Evolutionary conservation across 2,797 vertebrate species (phyloP).

Genomic region (Hipposideros larvatus): DNA sequence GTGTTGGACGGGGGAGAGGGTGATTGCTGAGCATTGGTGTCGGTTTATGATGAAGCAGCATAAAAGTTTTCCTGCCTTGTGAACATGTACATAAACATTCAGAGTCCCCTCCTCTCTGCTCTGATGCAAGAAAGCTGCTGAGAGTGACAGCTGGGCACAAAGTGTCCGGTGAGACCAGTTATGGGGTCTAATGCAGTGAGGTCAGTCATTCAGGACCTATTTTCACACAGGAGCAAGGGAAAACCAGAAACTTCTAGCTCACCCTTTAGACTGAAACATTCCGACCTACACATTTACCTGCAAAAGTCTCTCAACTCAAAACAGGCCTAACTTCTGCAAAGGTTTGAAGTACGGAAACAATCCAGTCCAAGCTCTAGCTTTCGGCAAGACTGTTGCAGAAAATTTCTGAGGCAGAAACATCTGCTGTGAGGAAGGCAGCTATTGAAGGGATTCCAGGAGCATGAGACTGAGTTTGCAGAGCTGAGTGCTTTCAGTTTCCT

Average conservation of each 20-base stretch:
- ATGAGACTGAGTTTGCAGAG: conserved; percentile 79
- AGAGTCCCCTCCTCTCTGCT: conserved; percentile 37
- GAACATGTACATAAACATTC: conserved; percentile 47
- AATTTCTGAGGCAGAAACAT: conserved; percentile 77
- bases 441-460: conserved; percentile 83
- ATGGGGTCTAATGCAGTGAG: conserved; percentile 77
- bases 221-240: conserved; percentile 68
- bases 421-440: conserved; percentile 86
- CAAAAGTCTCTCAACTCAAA: conserved; percentile 64
- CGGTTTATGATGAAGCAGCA: conserved; percentile 68
- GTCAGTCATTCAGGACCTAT: conserved; percentile 70
- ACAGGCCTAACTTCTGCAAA: conserved; percentile 66
- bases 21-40: conserved; percentile 70
- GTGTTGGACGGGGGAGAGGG: conserved; percentile 5
- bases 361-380: conserved; percentile 63
- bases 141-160: conserved; percentile 67
- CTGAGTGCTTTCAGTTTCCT: conserved; percentile 86
- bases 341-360: conserved; percentile 60
- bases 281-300: conserved; percentile 58
- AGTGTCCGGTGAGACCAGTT: conserved; percentile 69
- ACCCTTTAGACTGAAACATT: conserved; percentile 55
- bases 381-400: conserved; percentile 68
- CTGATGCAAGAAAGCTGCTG: conserved; percentile 62
- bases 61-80: conserved; percentile 64
- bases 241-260: conserved; percentile 65